Percentiles rank a stretch among this genome's conserved stretches.
Conservation (phyloP, 2,797 vertebrate genomes). For the Gallinago solitaria region DNA sequence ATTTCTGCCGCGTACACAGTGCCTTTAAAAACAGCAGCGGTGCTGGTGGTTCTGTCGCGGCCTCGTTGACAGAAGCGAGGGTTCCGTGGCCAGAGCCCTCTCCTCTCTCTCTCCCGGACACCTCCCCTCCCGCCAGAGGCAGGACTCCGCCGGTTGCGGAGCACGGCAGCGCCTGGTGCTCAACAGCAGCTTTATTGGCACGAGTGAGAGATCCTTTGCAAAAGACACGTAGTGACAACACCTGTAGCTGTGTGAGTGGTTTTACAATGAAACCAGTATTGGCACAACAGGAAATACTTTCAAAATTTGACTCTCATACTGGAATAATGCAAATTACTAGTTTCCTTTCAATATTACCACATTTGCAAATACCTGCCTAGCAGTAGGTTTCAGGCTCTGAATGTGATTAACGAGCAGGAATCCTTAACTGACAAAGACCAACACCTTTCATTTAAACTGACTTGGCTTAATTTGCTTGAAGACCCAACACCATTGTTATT, state of each 20-base stretch:
- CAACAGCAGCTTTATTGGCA: background rate
- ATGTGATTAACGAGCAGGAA: background rate
- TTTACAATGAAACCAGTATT: background rate
- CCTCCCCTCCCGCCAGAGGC: background rate
- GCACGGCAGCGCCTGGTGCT: rapidly evolving
- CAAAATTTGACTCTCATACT: background rate
- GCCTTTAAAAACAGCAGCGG: background rate
- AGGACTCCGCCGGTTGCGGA: background rate
- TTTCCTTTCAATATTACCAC: background rate
- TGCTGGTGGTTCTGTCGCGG: rapidly evolving
- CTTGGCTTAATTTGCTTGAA: background rate
- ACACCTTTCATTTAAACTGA: background rate
- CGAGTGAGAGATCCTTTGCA: background rate
- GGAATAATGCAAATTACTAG: background rate
- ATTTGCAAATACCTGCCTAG: background rate
- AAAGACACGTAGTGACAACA: rapidly evolving
- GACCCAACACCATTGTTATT: background rate
- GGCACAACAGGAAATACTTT: background rate
- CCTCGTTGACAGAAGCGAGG: rapidly evolving
- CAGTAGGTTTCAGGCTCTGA: background rate
- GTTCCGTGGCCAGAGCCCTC: rapidly evolving
- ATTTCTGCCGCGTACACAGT: background rate
- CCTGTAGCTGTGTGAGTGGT: rapidly evolving
- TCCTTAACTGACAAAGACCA: background rate
- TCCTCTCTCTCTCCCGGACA: rapidly evolving